Conservation (phyloP, 2,888 invertebrate genomes). For the Chorisops tibialis region DNA sequence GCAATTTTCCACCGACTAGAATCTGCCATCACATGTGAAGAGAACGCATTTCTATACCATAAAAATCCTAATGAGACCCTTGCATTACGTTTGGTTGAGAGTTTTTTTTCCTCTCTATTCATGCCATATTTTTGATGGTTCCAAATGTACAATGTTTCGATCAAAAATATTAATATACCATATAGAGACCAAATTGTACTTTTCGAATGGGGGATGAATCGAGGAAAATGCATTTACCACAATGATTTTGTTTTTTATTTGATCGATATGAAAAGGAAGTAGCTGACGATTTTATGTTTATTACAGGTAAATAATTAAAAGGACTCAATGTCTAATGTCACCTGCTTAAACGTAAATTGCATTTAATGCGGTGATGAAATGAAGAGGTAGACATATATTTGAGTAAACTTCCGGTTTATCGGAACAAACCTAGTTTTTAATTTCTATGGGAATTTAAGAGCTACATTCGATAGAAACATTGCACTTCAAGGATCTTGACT, state of each 20-base stretch:
- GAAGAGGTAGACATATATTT: no score
- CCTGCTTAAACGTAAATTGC: constrained; percentile 2
- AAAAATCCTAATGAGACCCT: constrained; percentile 11
- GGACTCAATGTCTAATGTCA: background rate
- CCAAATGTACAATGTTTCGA: constrained; percentile 14
- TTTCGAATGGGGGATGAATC: background rate
- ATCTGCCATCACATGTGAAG: background rate
- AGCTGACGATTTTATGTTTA: constrained; percentile 7
- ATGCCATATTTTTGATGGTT: background rate
- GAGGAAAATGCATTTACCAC: background rate
- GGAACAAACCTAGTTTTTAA: background rate
- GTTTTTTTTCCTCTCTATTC: background rate
- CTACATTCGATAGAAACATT: no score
- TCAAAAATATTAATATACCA: background rate
- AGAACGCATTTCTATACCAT: constrained; percentile 10
- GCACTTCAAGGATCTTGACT: no score
- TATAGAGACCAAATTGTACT: constrained; percentile 9
- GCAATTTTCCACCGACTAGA: constrained; percentile 18
- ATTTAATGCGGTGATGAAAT: background rate
- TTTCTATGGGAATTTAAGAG: no score
- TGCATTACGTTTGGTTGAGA: background rate
- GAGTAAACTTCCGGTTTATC: background rate
- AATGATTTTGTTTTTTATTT: background rate
- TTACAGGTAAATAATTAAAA: constrained; percentile 15
- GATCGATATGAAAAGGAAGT: constrained; percentile 14